These are phyloP conservation scores for Melinopterus prodromus DNA, from an alignment of 2,888 invertebrate genomes.

Conservation along the genomic window DNA sequence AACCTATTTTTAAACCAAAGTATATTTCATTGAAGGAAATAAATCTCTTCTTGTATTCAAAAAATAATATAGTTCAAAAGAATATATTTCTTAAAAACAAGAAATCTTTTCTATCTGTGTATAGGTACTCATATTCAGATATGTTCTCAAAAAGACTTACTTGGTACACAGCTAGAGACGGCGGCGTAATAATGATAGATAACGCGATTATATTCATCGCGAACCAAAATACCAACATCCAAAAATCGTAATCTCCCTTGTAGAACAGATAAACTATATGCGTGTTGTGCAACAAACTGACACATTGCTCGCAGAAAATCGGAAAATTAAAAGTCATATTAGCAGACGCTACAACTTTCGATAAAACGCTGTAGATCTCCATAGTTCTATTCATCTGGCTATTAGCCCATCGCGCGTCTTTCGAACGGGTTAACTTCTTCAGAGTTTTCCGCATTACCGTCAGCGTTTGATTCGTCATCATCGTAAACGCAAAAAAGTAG, in stretches of 20 bases:
- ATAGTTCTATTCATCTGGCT: slow-evolving; percentile 31
- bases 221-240: slow-evolving; percentile 34
- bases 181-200: neutral
- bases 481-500: neutral
- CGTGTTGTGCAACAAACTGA: slow-evolving; percentile 36
- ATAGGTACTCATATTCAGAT: no score
- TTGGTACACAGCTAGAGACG: neutral
- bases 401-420: neutral
- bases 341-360: slow-evolving; percentile 33
- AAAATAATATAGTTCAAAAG: no score
- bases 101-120: no score
- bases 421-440: neutral
- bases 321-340: slow-evolving; percentile 35
- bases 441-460: neutral
- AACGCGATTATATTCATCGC: slow-evolving; percentile 28
- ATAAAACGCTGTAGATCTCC: slow-evolving; percentile 36
- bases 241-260: slow-evolving; percentile 18
- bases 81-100: no score
- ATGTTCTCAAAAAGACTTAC: neutral
- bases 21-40: no score
- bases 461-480: neutral
- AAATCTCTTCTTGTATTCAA: no score
- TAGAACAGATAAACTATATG: slow-evolving; percentile 32
- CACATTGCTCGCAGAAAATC: slow-evolving; percentile 33
- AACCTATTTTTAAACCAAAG: no score